These are phyloP conservation scores for Syngnathus rostellatus DNA, from an alignment of 2,797 vertebrate species.

Conservation along the genomic window DNA sequence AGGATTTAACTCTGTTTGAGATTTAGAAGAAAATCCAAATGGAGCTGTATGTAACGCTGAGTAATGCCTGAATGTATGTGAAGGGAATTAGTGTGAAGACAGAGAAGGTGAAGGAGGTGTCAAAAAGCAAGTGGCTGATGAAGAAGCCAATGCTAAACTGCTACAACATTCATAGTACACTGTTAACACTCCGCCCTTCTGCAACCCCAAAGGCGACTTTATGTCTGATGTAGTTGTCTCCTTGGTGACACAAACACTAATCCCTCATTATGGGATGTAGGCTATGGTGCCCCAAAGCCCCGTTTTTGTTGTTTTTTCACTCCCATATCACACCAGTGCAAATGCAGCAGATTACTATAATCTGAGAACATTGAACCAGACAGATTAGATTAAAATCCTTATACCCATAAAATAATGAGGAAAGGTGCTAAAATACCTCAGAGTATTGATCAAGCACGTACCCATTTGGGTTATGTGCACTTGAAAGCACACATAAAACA, in stretches of 20 bases:
- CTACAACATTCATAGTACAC: constrained; percentile 27
- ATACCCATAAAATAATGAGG: constrained; percentile 45
- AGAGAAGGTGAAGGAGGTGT: constrained; percentile 24
- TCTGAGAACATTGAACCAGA: constrained; percentile 64
- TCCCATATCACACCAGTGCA: constrained; percentile 60
- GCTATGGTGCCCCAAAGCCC: constrained; percentile 41
- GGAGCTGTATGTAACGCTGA: constrained; percentile 17
- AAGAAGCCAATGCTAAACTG: constrained; percentile 36
- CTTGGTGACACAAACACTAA: constrained; percentile 66
- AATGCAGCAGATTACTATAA: constrained; percentile 66
- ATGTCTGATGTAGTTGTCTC: constrained; percentile 53
- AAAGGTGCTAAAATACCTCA: constrained; percentile 28
- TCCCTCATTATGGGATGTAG: constrained; percentile 63
- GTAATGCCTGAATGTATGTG: constrained; percentile 26
- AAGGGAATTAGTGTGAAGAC: constrained; percentile 21
- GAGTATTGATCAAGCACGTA: constrained; percentile 35
- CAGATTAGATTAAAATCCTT: constrained; percentile 69
- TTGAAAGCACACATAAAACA: background rate
- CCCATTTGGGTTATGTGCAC: background rate
- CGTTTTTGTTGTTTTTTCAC: constrained; percentile 38
- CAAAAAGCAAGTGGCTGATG: constrained; percentile 30
- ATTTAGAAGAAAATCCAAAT: constrained; percentile 22
- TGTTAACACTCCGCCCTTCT: constrained; percentile 37
- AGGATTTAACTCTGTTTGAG: constrained; percentile 17
- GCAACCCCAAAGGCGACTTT: constrained; percentile 42